Evolutionary conservation across 2,797 vertebrate genomes (phyloP).

Genomic region (Falco berigora): DNA sequence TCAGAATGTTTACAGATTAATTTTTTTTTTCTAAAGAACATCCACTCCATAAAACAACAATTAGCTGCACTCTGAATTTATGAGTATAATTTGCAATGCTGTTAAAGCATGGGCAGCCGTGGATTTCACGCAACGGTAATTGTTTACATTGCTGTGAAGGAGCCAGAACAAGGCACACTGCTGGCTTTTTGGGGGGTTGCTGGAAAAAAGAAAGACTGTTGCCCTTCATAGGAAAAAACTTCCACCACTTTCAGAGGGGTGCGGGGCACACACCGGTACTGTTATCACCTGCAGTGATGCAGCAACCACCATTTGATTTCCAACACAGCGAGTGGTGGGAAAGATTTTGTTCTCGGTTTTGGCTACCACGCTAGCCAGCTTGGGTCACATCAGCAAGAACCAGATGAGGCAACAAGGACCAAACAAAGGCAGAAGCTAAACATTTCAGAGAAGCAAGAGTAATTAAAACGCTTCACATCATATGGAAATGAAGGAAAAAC

Average conservation of each 20-base stretch:
- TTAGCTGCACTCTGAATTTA: slow-evolving; percentile 61
- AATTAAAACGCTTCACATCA: neutral
- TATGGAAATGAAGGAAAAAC: neutral
- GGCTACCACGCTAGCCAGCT: too few relatives aligned
- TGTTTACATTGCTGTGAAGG: neutral
- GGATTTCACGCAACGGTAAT: neutral
- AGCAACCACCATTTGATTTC: neutral
- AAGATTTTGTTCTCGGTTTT: neutral
- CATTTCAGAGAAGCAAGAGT: neutral
- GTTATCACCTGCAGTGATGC: neutral
- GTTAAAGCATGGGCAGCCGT: neutral
- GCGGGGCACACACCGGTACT: too few relatives aligned
- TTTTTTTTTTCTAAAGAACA: neutral
- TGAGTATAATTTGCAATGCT: slow-evolving; percentile 8
- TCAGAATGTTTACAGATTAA: slow-evolving; percentile 32
- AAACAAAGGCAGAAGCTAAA: neutral
- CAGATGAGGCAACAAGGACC: neutral
- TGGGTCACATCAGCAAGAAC: neutral
- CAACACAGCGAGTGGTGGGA: rapidly evolving
- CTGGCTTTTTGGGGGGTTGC: neutral
- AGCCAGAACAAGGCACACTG: neutral
- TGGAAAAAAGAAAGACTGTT: neutral
- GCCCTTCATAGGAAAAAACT: neutral
- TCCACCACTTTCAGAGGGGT: neutral
- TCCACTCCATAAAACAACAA: slow-evolving; percentile 55